Base-by-base conservation (phyloP, 2,113 vertebrate species). In the Zonotrichia leucophrys region DNA sequence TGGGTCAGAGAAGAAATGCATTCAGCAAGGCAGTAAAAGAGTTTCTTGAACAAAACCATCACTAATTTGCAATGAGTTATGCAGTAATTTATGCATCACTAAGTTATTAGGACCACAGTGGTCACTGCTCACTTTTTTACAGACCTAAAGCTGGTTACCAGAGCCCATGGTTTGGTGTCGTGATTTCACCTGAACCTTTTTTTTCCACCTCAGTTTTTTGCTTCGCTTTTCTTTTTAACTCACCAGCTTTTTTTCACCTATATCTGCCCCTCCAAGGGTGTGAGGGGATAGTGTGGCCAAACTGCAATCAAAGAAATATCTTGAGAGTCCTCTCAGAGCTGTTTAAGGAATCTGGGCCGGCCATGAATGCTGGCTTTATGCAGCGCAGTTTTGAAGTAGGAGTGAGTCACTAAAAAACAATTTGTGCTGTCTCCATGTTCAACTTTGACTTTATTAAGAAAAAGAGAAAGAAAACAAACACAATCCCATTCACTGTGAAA, bases 371-470 rank as follows among this genome's bases (percentile, higher is more conserved):
- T 0, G 3, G 78, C 96, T 97, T 96, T 97, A 93, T 97, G 64
- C 87, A 68, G 46, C 0, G 0, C 91, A 76, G 86, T 95, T 97
- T 84, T 95, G 93, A 96, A 96, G 95, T 87, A 87, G 83, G 89
- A 94, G 92, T 95, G 97, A 97, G 95, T 97, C 93, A 97, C 93
- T 95, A 83, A 97, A 97, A 96, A 95, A 78, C 93, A 93, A 95
- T 96, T 94, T 95, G 60, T 59, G 55, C 83, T 86, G 89, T 92
- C 83, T 96, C 68, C n/a, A 4, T 42, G 63, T 53, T 95, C 95
- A 94, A 85, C 90, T 97, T 78, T 93, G 92, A 91, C 93, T 96
- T 96, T 97, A 90, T 79, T 88, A 88, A 94, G 91, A 75, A 91
- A 92, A 93, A 81, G 85, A 85, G 83, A 93, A 96, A 91, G 94